Evolutionary conservation across 2,113 vertebrate species (phyloP).

Genomic region (Etheostoma cragini): DNA sequence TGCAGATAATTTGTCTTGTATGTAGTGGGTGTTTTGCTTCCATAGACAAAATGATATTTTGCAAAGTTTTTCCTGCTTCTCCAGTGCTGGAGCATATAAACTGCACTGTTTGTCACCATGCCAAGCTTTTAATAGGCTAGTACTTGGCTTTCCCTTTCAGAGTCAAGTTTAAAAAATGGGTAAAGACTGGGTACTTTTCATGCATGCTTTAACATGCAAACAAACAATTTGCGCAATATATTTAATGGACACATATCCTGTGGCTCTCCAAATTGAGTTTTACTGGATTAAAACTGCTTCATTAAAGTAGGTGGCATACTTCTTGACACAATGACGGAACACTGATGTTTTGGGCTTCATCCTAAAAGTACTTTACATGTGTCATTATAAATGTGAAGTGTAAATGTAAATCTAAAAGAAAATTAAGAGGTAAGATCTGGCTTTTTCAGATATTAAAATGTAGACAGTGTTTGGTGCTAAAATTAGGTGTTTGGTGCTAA

Average conservation of each 20-base stretch:
- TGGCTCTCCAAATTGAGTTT: constrained; percentile 11
- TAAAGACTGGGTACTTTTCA: constrained; percentile 57
- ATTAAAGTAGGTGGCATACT: neutral
- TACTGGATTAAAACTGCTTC: neutral
- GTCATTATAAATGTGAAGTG: neutral
- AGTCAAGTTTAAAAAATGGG: constrained; percentile 45
- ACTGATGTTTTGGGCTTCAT: neutral
- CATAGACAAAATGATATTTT: constrained; percentile 53
- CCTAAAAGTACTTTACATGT: neutral
- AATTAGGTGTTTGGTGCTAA: neutral
- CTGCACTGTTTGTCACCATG: constrained; percentile 44
- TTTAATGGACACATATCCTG: constrained; percentile 18
- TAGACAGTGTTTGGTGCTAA: neutral
- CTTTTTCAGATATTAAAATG: neutral
- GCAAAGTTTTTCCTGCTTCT: constrained; percentile 62
- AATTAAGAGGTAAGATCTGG: neutral
- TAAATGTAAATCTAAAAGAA: neutral
- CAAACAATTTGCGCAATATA: constrained; percentile 44
- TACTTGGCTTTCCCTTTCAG: constrained; percentile 44
- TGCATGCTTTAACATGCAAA: constrained; percentile 53
- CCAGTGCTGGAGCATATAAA: constrained; percentile 66
- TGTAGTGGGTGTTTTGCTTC: constrained; percentile 29
- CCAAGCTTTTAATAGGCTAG: constrained; percentile 57
- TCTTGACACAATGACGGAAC: neutral
- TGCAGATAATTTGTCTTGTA: constrained; percentile 32